Conservation (phyloP, 2,888 invertebrate species). For the Macrosiphum euphorbiae region DNA sequence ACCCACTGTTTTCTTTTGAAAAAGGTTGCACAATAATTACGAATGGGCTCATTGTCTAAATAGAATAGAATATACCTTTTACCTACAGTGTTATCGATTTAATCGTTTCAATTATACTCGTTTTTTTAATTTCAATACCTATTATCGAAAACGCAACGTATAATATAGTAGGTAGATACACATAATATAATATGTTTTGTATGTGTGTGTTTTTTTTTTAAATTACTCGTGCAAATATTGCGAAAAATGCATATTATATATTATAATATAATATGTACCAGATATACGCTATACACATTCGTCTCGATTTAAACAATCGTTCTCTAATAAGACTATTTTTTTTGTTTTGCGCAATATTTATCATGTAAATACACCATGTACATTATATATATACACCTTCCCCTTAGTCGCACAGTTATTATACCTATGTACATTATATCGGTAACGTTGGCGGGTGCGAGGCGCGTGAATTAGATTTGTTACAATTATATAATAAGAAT, state of each 20-base stretch:
- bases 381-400: not conserved
- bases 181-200: not conserved
- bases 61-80: not conserved
- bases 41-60: not conserved
- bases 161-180: not conserved
- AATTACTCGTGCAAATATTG: conserved; percentile 36
- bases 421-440: not conserved
- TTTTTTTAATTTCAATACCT: conserved; percentile 41
- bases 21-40: conserved; percentile 27
- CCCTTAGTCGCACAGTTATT: not conserved
- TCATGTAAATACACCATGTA: not conserved
- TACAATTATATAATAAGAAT: conserved; percentile 60
- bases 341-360: conserved; percentile 48
- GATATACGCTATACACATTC: not conserved
- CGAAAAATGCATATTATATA: conserved; percentile 32
- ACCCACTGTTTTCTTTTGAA: not conserved
- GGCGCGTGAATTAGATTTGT: conserved; percentile 47
- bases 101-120: not conserved
- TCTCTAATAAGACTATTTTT: conserved; percentile 31
- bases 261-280: not conserved
- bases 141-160: not conserved
- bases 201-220: not conserved
- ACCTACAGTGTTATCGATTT: conserved; percentile 11
- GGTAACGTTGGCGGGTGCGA: not conserved
- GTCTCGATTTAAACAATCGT: conserved; percentile 36